Evolutionary conservation across 2,113 vertebrate genomes (phyloP).

Genomic region (Anguilla rostrata): DNA sequence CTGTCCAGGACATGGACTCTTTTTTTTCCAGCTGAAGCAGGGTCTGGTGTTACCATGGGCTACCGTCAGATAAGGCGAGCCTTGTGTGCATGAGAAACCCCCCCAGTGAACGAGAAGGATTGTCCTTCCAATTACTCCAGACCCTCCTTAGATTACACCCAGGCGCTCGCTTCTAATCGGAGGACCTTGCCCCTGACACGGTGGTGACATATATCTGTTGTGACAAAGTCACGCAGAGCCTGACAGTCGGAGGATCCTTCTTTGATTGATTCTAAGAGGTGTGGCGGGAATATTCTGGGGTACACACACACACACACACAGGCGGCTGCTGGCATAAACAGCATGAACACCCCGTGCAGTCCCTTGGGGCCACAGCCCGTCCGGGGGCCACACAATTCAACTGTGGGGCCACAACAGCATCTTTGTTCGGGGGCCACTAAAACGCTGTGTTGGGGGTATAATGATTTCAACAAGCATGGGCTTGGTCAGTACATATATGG

Average conservation of each 20-base stretch:
- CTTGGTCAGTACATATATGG: no score
- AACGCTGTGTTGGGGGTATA: no score
- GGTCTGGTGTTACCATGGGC: neutral
- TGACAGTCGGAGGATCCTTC: neutral
- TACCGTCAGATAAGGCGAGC: neutral
- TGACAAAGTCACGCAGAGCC: neutral
- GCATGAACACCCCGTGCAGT: no score
- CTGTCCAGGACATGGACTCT: neutral
- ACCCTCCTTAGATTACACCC: slow-evolving; percentile 31
- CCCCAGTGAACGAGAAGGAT: slow-evolving; percentile 40
- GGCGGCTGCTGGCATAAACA: no score
- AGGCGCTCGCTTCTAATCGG: slow-evolving; percentile 37
- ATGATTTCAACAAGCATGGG: no score
- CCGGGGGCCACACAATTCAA: no score
- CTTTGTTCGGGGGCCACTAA: no score
- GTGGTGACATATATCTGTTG: slow-evolving; percentile 46
- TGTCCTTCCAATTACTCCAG: slow-evolving; percentile 51
- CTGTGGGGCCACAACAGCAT: no score
- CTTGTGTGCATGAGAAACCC: slow-evolving; percentile 38
- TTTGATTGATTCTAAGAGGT: no score
- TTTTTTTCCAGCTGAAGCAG: neutral
- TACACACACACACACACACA: no score
- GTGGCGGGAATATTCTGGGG: no score
- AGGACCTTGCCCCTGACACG: slow-evolving; percentile 42
- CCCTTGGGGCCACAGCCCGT: no score